Conservation (phyloP, 2,113 vertebrate genomes). For the Ictalurus furcatus region DNA sequence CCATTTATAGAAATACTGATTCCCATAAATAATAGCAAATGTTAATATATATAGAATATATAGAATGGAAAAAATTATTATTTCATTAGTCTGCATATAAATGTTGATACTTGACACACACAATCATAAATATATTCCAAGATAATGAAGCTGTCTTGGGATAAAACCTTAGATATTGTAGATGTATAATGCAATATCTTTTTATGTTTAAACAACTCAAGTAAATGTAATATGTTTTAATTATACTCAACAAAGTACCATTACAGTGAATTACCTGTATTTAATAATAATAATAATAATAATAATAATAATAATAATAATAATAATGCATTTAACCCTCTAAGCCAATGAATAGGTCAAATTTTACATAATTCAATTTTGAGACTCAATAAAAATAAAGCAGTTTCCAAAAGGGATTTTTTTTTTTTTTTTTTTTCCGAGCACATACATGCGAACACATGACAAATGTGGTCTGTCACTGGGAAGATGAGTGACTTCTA, state of each 20-base stretch:
- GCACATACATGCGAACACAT: background rate
- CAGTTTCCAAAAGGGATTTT: too few relatives aligned
- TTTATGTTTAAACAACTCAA: too few relatives aligned
- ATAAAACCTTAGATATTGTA: background rate
- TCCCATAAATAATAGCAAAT: background rate
- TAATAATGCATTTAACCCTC: too few relatives aligned
- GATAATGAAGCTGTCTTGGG: background rate
- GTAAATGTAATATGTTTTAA: too few relatives aligned
- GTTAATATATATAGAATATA: background rate
- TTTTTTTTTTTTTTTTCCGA: background rate
- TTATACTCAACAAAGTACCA: too few relatives aligned
- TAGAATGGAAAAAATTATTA: background rate
- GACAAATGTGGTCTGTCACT: background rate
- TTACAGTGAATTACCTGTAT: too few relatives aligned
- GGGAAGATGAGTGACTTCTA: slow-evolving; percentile 18
- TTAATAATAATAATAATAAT: too few relatives aligned
- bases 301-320: too few relatives aligned
- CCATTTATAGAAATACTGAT: background rate
- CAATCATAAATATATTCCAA: background rate
- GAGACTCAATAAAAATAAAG: too few relatives aligned
- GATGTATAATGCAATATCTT: too few relatives aligned
- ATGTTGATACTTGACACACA: background rate
- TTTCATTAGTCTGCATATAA: background rate
- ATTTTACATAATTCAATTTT: too few relatives aligned
- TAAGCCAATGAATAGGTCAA: too few relatives aligned